Percentiles rank a stretch among this genome's conserved stretches.
These are phyloP conservation scores for Cylas formicarius DNA, from an alignment of 1,140 invertebrate genomes.

Conservation along the genomic window DNA sequence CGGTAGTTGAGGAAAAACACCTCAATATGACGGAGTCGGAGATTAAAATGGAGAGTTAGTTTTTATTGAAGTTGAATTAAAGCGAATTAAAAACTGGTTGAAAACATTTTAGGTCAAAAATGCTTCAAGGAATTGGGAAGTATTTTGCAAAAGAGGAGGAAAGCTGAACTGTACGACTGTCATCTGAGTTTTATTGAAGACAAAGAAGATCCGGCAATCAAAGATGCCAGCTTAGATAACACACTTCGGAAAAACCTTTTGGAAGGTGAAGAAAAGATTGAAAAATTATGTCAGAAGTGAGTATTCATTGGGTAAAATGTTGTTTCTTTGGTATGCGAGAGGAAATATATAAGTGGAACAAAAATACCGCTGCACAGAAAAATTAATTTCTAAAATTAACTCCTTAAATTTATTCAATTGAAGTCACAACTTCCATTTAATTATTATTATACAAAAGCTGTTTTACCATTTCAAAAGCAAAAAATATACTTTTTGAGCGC, in stretches of 20 bases:
- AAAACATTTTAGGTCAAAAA: conserved; percentile 42
- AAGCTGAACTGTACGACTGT: conserved; percentile 49
- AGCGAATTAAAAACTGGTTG: background rate
- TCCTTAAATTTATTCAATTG: no score
- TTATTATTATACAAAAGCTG: no score
- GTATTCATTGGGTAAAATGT: conserved; percentile 20
- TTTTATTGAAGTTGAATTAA: conserved; percentile 1
- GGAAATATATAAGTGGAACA: no score
- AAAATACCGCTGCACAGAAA: no score
- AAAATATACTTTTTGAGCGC: no score
- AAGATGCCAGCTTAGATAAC: conserved; percentile 41
- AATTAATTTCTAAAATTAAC: no score
- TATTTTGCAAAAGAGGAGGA: conserved; percentile 46
- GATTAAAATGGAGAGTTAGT: conserved; percentile 44
- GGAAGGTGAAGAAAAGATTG: conserved; percentile 42
- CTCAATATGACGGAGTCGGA: conserved; percentile 40
- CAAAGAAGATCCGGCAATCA: conserved; percentile 47
- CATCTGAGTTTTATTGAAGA: conserved; percentile 42
- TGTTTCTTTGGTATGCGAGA: no score
- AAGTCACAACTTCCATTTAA: no score
- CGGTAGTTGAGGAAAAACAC: conserved; percentile 42
- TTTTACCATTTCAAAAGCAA: no score
- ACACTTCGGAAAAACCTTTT: conserved; percentile 44
- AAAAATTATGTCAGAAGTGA: conserved; percentile 46
- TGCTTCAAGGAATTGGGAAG: conserved; percentile 49